Conservation (phyloP, 2,888 invertebrate genomes). For the Philereme transversata region DNA sequence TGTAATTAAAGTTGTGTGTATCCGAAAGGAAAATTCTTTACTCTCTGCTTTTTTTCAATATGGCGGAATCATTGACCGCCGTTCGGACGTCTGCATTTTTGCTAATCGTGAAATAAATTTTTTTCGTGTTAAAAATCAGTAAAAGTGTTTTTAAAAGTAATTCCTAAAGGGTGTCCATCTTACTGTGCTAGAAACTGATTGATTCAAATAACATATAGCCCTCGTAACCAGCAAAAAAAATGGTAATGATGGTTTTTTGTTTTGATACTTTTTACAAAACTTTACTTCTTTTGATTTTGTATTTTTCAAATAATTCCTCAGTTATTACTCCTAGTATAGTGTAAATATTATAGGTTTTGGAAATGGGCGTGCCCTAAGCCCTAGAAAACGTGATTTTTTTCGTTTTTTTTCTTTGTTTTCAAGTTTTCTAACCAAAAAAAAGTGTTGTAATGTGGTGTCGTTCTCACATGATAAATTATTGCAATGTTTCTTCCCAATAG, state of each 20-base stretch:
- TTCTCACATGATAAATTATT: constrained; percentile 74
- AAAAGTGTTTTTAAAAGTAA: constrained; percentile 59
- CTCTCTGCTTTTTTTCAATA: constrained; percentile 78
- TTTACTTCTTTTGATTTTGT: constrained; percentile 67
- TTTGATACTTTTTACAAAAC: constrained; percentile 82
- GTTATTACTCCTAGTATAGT: constrained; percentile 37
- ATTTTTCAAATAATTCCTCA: constrained; percentile 55
- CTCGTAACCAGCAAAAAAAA: constrained; percentile 66
- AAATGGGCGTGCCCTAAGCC: constrained; percentile 30
- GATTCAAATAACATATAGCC: constrained; percentile 36
- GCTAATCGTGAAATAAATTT: constrained; percentile 57
- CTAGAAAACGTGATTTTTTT: constrained; percentile 57
- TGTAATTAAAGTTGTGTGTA: constrained; percentile 32
- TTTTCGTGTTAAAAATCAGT: constrained; percentile 52
- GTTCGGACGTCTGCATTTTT: constrained; percentile 73
- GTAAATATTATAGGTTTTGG: constrained; percentile 27
- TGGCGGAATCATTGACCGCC: constrained; percentile 82
- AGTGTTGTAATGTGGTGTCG: constrained; percentile 70
- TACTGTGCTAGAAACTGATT: constrained; percentile 36
- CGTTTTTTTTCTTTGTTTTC: constrained; percentile 79
- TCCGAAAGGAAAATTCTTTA: constrained; percentile 61
- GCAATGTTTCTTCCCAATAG: constrained; percentile 59
- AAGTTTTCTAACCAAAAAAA: constrained; percentile 81
- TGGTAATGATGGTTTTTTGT: constrained; percentile 85
- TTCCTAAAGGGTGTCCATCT: constrained; percentile 44